Conservation (phyloP, 2,113 vertebrate genomes). For the Pygoscelis adeliae region DNA sequence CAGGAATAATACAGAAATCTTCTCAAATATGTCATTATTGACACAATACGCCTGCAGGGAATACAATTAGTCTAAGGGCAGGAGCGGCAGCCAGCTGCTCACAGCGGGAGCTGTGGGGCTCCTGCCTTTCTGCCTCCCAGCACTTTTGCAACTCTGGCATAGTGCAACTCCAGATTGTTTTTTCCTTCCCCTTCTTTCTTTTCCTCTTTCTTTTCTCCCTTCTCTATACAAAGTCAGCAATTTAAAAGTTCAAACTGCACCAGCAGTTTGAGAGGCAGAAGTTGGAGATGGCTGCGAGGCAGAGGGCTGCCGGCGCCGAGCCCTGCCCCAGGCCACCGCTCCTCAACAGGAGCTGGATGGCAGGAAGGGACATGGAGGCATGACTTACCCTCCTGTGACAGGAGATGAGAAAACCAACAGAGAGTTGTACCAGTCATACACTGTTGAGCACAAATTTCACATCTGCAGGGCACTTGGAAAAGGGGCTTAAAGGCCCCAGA, state of each 20-base stretch:
- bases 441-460: background rate
- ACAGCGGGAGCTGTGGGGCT: background rate
- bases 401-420: background rate
- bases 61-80: background rate
- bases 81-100: background rate
- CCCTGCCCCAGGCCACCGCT: background rate
- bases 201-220: constrained; percentile 30
- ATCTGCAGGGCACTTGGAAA: background rate
- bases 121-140: background rate
- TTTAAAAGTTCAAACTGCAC: background rate
- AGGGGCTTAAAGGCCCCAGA: background rate
- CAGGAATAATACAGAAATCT: background rate
- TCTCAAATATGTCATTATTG: background rate
- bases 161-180: background rate
- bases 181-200: constrained; percentile 14
- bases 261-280: background rate
- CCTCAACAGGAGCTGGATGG: background rate
- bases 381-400: background rate
- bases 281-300: background rate
- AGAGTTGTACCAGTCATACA: background rate
- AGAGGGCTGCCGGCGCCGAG: background rate
- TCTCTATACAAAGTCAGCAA: background rate
- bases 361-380: background rate
- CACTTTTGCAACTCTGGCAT: background rate
- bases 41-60: background rate